Percentiles rank a stretch among this genome's conserved stretches.
phyloP scores from a whole-genome alignment of 2,113 vertebrate species.

The Macaca mulatta region DNA sequence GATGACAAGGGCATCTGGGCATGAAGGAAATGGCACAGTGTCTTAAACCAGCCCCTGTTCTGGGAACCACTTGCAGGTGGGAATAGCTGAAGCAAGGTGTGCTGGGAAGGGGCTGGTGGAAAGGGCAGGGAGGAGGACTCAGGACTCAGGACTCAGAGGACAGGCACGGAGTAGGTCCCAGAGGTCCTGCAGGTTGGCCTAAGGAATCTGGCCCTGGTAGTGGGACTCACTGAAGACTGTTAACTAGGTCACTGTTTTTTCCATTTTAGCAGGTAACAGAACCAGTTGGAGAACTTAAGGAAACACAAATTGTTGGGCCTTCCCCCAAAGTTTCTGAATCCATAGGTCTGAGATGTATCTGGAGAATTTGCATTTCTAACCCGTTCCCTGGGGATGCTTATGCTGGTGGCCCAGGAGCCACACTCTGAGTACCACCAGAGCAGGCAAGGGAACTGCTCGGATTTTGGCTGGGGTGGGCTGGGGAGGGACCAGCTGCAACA shows the following conservation, averaged over 20 bases:
- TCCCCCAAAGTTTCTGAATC: neutral
- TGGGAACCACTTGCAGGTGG: neutral
- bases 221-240: neutral
- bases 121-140: neutral
- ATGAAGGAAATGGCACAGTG: neutral
- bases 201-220: neutral
- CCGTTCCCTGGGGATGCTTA: neutral
- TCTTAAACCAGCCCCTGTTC: neutral
- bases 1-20: neutral
- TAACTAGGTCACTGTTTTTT: slow-evolving; percentile 40
- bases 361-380: neutral
- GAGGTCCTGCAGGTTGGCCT: neutral
- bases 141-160: neutral
- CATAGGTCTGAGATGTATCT: neutral
- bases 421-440: neutral
- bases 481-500: neutral
- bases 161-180: neutral
- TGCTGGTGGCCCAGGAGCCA: neutral
- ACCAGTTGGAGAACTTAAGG: neutral
- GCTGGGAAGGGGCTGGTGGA: neutral
- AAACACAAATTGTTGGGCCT: neutral
- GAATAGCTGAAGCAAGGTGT: neutral
- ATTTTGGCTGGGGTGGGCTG: neutral
- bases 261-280: neutral
- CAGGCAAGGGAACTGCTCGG: neutral